Evolutionary conservation across 2,113 vertebrate genomes (phyloP).

Genomic region (Salminus brasiliensis): DNA sequence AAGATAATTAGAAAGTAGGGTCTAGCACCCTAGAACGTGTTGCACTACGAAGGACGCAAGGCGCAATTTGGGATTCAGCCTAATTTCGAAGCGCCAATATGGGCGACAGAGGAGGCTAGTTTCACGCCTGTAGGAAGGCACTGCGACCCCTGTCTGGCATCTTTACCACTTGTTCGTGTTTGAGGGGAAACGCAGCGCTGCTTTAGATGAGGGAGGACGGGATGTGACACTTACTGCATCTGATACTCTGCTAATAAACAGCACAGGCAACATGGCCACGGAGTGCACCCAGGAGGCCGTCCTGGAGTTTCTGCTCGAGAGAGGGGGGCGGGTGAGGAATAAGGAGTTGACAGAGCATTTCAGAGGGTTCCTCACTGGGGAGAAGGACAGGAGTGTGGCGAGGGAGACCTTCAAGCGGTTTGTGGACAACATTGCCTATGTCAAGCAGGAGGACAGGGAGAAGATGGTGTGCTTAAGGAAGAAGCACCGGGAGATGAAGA

Average conservation of each 20-base stretch:
- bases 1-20: no score
- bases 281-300: constrained; percentile 75
- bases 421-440: constrained; percentile 82
- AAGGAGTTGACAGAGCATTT: constrained; percentile 86
- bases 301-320: constrained; percentile 77
- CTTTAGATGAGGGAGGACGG: not conserved
- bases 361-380: constrained; percentile 61
- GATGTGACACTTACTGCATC: constrained; percentile 4
- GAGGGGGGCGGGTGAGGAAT: constrained; percentile 82
- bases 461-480: constrained; percentile 81
- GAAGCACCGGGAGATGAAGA: constrained; percentile 60
- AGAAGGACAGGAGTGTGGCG: constrained; percentile 53
- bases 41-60: no score
- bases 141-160: constrained; percentile 65
- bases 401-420: constrained; percentile 75
- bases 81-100: constrained; percentile 26
- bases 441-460: constrained; percentile 79
- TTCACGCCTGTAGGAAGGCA: constrained; percentile 21
- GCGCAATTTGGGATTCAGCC: no score
- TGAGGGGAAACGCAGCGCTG: not conserved
- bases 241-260: not conserved
- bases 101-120: constrained; percentile 1
- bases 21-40: no score
- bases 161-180: not conserved
- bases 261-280: constrained; percentile 65